phyloP scores from a whole-genome alignment of 2,888 invertebrate genomes.

The Hirtodrosophila trivittata region DNA sequence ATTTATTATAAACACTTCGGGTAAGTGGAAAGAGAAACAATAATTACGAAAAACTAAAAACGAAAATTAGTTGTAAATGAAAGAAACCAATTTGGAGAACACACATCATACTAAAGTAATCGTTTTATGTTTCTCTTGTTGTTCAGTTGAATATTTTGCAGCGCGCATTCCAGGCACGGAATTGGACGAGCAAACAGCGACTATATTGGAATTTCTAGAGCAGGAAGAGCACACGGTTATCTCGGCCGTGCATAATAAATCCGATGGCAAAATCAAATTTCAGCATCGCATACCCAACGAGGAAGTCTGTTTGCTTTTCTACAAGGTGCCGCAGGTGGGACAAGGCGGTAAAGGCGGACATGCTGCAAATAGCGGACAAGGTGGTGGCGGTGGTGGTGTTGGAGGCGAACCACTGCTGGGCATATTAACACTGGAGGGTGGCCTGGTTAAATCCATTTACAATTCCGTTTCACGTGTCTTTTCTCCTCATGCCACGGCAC shows the following conservation, averaged over 20 bases:
- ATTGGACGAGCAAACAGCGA: slow-evolving; percentile 80
- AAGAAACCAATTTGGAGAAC: slow-evolving; percentile 3
- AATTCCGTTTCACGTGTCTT: slow-evolving; percentile 84
- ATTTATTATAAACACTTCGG: slow-evolving; percentile 84
- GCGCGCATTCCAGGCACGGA: slow-evolving; percentile 74
- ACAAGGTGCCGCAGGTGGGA: slow-evolving; percentile 84
- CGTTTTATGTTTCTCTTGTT: slow-evolving; percentile 8
- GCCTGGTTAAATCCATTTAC: slow-evolving; percentile 84
- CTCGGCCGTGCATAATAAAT: slow-evolving; percentile 83
- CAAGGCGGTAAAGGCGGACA: slow-evolving; percentile 7
- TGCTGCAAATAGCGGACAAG: not conserved
- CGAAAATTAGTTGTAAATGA: not conserved
- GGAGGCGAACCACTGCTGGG: slow-evolving; percentile 81
- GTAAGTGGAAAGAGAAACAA: slow-evolving; percentile 61
- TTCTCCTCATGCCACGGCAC: slow-evolving; percentile 82
- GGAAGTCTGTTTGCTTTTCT: slow-evolving; percentile 83
- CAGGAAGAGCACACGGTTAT: slow-evolving; percentile 84
- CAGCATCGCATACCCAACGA: slow-evolving; percentile 83
- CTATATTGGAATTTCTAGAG: slow-evolving; percentile 84
- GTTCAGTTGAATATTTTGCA: slow-evolving; percentile 82
- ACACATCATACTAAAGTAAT: not conserved
- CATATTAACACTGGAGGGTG: slow-evolving; percentile 84
- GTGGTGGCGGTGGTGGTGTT: slow-evolving; percentile 6
- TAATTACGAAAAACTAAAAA: slow-evolving; percentile 1
- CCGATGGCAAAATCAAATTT: slow-evolving; percentile 83